These are phyloP conservation scores for Tichodroma muraria DNA, from an alignment of 2,113 vertebrate species.

Conservation along the genomic window DNA sequence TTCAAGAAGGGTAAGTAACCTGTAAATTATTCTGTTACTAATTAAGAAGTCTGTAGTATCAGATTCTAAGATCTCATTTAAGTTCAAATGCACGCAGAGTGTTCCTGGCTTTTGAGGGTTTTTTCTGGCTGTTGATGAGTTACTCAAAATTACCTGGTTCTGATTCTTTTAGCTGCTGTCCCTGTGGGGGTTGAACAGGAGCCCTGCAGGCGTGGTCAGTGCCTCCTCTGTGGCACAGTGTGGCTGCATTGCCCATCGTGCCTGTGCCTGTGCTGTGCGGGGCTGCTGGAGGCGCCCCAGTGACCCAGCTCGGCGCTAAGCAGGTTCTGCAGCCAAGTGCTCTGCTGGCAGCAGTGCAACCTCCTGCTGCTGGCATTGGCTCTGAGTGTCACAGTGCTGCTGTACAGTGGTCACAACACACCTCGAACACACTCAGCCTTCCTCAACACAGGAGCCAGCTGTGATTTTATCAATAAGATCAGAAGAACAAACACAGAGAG, in stretches of 20 bases:
- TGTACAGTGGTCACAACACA: rapidly evolving
- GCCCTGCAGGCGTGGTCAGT: rapidly evolving
- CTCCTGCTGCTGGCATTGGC: neutral
- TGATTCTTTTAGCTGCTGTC: neutral
- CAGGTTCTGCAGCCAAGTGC: neutral
- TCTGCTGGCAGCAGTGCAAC: neutral
- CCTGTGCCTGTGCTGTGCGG: neutral
- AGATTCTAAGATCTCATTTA: neutral
- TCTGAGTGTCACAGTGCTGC: neutral
- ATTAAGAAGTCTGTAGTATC: neutral
- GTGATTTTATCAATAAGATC: neutral
- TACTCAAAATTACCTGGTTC: neutral
- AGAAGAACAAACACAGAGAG: neutral
- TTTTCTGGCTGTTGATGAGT: neutral
- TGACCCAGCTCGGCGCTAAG: neutral
- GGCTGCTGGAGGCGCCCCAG: neutral
- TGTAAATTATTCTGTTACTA: neutral
- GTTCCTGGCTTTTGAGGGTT: neutral
- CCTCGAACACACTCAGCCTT: neutral
- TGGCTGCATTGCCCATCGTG: neutral
- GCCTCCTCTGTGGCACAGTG: rapidly evolving
- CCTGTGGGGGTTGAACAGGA: neutral
- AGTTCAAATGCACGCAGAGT: neutral
- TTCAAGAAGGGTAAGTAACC: neutral
- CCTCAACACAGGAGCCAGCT: neutral